Base-by-base conservation (phyloP, 2,113 vertebrate genomes). In the Saguinus midas region DNA sequence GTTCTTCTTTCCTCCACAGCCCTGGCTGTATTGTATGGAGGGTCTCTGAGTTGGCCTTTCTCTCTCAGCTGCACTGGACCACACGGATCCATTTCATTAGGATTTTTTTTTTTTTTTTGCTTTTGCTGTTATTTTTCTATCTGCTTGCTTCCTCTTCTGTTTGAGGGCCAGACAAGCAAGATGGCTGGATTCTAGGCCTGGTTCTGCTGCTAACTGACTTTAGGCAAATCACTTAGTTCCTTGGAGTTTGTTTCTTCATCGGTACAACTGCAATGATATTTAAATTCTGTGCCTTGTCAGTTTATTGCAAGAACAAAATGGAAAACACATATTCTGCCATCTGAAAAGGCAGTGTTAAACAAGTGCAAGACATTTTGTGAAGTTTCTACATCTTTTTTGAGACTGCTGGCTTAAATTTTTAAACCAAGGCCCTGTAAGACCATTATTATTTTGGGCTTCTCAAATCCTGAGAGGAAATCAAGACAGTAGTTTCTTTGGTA, bases 401-500 rank as follows among this genome's bases (percentile, higher is more conserved):
- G 21, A 55, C 13, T 83, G 35, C 5, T 29, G 37, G 20, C 35
- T 64, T 72, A 61, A 43, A 32, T 43, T 95, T 90, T 76, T 58
- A 58, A 37, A 57, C 64, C 70, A 87, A 50, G 37, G 25, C 76
- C 25, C 50, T 61, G 68, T 40, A 80, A 83, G 55, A 18, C 88
- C 48, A 17, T 14, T 29, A 21, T 11, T 32, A 73, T 75, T 32
- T 13, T 83, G 17, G 6, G 9, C 5, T 85, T 87, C 86, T 96
- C n/a, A 84, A 78, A 48, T 75, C 61, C 58, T 76, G 45, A 84
- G 21, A 55, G 66, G 79, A 97, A 87, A 58, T 20, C 32, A 61
- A 91, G 45, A n/a, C 57, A 85, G 32, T 11, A 25, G 32, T 57
- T 45, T 55, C 81, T 87, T 45, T n/a, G 95, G 21, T 86, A 73